These are phyloP conservation scores for Apus apus DNA, from an alignment of 2,113 vertebrate species.

Conservation along the genomic window DNA sequence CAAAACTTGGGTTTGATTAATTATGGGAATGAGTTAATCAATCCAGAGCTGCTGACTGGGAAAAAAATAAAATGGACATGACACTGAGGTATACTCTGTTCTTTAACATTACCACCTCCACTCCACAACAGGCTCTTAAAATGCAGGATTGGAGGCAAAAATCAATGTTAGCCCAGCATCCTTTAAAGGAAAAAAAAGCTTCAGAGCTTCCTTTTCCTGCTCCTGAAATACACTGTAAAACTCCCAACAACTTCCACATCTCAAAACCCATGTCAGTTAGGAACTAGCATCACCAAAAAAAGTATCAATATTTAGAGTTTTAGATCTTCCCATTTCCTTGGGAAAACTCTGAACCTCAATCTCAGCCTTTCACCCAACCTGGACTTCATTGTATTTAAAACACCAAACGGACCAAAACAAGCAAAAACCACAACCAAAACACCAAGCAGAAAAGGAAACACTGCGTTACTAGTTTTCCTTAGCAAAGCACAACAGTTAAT, in stretches of 20 bases:
- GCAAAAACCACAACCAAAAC: background rate
- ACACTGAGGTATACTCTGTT: background rate
- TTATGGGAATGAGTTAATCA: background rate
- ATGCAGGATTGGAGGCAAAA: accelerated
- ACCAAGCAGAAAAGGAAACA: background rate
- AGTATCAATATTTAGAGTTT: background rate
- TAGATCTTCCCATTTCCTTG: background rate
- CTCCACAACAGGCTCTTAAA: background rate
- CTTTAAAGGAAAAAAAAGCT: too few relatives aligned
- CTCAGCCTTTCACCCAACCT: background rate
- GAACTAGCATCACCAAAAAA: background rate
- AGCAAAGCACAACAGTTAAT: background rate
- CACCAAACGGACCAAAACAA: too few relatives aligned
- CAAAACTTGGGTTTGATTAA: background rate
- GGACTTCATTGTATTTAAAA: background rate
- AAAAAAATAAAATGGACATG: background rate
- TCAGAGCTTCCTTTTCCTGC: background rate
- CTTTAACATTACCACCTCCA: background rate
- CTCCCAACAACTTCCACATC: background rate
- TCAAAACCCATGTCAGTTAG: background rate
- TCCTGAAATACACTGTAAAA: background rate
- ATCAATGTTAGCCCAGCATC: background rate
- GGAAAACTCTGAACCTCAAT: background rate
- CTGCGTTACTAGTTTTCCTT: background rate
- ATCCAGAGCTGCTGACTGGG: background rate